Evolutionary conservation across 35 echinoderm and acorn worm genomes (phyloP).

Genomic region (Hemicentrotus pulcherrimus): DNA sequence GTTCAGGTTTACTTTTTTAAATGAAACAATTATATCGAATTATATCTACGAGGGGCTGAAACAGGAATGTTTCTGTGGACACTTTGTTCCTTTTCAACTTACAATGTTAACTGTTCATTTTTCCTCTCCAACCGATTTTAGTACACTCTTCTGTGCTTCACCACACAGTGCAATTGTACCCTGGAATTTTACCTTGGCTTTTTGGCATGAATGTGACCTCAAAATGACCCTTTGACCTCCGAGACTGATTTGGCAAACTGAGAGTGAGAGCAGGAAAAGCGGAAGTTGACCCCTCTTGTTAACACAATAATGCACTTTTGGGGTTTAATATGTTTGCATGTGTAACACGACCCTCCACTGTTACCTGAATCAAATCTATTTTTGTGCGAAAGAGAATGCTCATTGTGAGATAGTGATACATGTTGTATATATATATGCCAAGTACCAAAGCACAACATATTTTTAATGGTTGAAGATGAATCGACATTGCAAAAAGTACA

Average conservation of each 20-base stretch:
- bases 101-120: background rate
- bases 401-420: no score
- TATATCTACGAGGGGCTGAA: background rate
- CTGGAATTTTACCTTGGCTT: conserved; percentile 33
- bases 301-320: conserved; percentile 11
- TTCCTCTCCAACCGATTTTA: background rate
- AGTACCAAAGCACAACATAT: no score
- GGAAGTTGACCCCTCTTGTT: background rate
- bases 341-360: background rate
- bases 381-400: background rate
- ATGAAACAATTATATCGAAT: no score
- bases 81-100: no score
- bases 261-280: conserved; percentile 21
- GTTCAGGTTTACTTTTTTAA: no score
- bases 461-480: no score
- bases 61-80: background rate
- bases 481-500: no score
- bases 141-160: background rate
- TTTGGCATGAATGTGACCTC: conserved; percentile 9
- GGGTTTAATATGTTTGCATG: conserved; percentile 10
- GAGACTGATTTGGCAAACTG: background rate
- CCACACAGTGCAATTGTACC: background rate
- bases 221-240: conserved; percentile 6
- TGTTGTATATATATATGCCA: no score
- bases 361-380: background rate